Evolutionary conservation across 2,888 invertebrate species (phyloP).

Genomic region (Therioaphis trifolii): DNA sequence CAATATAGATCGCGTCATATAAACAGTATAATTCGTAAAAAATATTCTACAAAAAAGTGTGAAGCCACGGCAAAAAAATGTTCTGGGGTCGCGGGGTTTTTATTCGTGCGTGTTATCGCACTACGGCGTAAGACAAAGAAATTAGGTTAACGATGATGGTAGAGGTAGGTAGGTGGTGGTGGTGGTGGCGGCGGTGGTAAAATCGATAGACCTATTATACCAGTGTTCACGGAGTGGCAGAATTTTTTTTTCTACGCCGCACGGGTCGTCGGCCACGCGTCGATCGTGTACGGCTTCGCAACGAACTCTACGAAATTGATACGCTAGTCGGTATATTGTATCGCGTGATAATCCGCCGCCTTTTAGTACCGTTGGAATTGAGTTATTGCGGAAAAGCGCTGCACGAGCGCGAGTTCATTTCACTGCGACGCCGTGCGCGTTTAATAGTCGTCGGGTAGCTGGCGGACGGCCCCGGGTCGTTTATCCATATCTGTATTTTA

Average conservation of each 20-base stretch:
- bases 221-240: neutral
- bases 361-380: neutral
- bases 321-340: conserved; percentile 5
- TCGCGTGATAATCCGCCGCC: conserved; percentile 23
- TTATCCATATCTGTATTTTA: too few species aligned
- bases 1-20: too few species aligned
- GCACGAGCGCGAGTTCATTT: conserved; percentile 52
- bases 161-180: too few species aligned
- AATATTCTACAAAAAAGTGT: too few species aligned
- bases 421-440: too few species aligned
- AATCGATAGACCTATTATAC: conserved; percentile 30
- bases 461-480: too few species aligned
- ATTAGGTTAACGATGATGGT: conserved; percentile 26
- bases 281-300: conserved; percentile 21
- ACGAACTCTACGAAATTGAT: conserved; percentile 38
- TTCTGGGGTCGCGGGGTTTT: too few species aligned
- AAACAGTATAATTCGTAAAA: too few species aligned
- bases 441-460: too few species aligned
- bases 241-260: conserved; percentile 10
- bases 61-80: too few species aligned
- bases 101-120: too few species aligned
- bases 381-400: neutral
- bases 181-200: neutral
- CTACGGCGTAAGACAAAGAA: neutral
- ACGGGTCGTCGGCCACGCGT: neutral